Percentiles rank a stretch among this genome's conserved stretches.
phyloP scores from a whole-genome alignment of 2,113 vertebrate species.

The Sigmodon hispidus region DNA sequence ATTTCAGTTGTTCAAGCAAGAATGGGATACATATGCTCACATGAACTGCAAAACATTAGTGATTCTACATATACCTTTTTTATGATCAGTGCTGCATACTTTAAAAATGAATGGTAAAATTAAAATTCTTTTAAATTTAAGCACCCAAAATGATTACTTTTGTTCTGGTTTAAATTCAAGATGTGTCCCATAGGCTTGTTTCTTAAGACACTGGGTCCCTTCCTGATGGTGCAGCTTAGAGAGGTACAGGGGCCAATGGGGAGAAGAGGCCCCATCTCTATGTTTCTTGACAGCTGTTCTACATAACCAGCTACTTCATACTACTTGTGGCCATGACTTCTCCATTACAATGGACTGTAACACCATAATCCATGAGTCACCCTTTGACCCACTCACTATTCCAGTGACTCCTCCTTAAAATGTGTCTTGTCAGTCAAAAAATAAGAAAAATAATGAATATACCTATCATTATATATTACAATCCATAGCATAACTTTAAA shows the following conservation, averaged over 20 bases:
- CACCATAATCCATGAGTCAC: too few species aligned
- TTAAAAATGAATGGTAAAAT: not conserved
- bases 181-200: not conserved
- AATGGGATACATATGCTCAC: not conserved
- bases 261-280: too few species aligned
- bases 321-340: too few species aligned
- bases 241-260: too few species aligned
- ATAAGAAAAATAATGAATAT: not conserved
- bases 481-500: conserved; percentile 33
- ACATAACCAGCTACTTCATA: too few species aligned
- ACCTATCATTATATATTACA: not conserved
- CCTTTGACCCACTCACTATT: too few species aligned
- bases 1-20: not conserved
- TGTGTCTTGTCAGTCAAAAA: not conserved
- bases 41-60: not conserved
- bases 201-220: too few species aligned
- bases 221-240: too few species aligned
- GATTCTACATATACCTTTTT: not conserved
- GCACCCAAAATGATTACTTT: not conserved
- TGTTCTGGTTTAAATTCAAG: not conserved
- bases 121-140: not conserved
- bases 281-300: too few species aligned
- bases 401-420: not conserved
- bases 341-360: too few species aligned
- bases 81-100: not conserved